Evolutionary conservation across 2,888 invertebrate species (phyloP), one percentile per base, ranked within the genome.

Genomic region (Ophioninae sp.): DNA sequence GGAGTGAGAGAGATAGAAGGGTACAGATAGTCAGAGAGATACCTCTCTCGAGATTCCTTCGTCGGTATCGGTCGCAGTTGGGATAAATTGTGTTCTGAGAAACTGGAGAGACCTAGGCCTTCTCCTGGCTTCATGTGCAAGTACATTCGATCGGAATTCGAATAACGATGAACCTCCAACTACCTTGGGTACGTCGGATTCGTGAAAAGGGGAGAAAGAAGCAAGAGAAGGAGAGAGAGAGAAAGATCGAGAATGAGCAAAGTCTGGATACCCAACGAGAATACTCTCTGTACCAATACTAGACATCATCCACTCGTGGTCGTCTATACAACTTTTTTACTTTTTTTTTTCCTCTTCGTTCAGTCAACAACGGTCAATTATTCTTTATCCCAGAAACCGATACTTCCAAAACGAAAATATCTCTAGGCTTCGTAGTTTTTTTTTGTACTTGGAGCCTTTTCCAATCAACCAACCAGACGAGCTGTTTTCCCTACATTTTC

Each of bases 91-190:
- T 83, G 78, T 83, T 81, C 74, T 73, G 59, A 73, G 83, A 65
- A 83, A 77, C 68, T 76, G 58, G 73, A 64, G 81, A 81, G 68
- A 56, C 56, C 81, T 71, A 37, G 63, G 69, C 58, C 37, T 67
- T 37, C 64, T 68, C 23, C 64, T 17, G 58, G 63, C 73, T 82
- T 58, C 68, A 71, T 64, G 59, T 39, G 74, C 69, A 41, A 78
- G 64, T 78, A 74, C 77, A 73, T 61, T 83, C 80, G 73, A 80
- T 83, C 64, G 83, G 83, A 83, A 83, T 81, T 71, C 83, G 79
- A 81, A 83, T 77, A 83, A 83, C 77, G 83, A 78, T 83, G 80
- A 58, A 83, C 67, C 75, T 76, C 41, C 79, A 23, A 72, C 61
- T 69, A 59, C 74, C 83, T 80, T 68, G 77, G 56, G 69, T 83